Evolutionary conservation across 2,113 vertebrate genomes (phyloP), one percentile per base, ranked within the genome.

Genomic region (Acrocephalus arundinaceus): DNA sequence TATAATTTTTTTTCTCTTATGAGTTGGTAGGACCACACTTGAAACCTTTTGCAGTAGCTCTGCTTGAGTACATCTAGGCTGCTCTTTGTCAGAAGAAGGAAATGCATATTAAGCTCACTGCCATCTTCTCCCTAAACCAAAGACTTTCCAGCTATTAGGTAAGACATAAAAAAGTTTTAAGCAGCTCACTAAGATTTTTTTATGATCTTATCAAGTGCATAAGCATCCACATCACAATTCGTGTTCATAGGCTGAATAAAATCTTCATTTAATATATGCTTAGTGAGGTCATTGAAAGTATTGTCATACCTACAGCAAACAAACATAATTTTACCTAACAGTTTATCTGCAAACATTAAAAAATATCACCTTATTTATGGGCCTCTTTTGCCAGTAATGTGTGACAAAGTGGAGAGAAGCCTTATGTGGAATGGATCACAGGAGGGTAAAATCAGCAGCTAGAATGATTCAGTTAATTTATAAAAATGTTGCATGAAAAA

Each of bases 131-230:
- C 13, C 7, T 21, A 48, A 74, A 49, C 13, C 8, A 46, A 54
- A 87, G 20, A 22, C 10, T 75, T 79, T 61, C 19, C 48, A 61
- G 49, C 7, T 45, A 90, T 77, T 72, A 62, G 10, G 10, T 75
- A 67, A 95, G 55, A 87, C 15, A 90, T 45, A 43, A 89, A 91
- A 77, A 92, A 19, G 67, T 93, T 94, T 87, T 78, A 87, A 95
- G 59, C 15, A 48, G 73, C 31, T 51, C n/a, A 18, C 37, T 79
- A 41, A 93, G 30, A 13, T 73, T 65, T 59, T 79, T 82, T 62
- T 61, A 27, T 4, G 17, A 22, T 55, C 37, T 93, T 84, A 87
- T 86, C 39, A 90, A 90, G 43, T 33, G 30, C 37, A 78, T 49
- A 93, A 67, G 37, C 18, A 87, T 65, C 84, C 51, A 93, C 24